Conservation (phyloP, 2,888 invertebrate species). For the Heliconius charithonia region DNA sequence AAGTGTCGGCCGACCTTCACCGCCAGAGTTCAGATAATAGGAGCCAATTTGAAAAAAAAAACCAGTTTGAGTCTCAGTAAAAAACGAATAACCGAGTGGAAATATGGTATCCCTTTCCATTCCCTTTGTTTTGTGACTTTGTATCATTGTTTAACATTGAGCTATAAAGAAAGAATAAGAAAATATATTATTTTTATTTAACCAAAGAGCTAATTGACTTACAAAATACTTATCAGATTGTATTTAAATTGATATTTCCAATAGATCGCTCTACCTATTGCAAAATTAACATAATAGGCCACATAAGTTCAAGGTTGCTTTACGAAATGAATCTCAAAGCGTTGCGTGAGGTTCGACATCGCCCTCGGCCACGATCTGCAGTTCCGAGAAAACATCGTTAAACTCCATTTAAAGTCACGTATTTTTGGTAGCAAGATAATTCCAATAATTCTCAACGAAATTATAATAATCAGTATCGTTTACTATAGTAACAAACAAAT, state of each 20-base stretch:
- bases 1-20: constrained; percentile 78
- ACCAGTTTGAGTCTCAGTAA: constrained; percentile 73
- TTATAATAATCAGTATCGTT: constrained; percentile 83
- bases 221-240: not conserved
- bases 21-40: constrained; percentile 78
- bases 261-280: not conserved
- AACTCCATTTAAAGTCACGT: constrained; percentile 67
- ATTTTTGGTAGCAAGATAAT: constrained; percentile 84
- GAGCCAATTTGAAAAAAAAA: constrained; percentile 77
- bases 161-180: not conserved
- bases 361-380: constrained; percentile 68
- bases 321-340: constrained; percentile 54
- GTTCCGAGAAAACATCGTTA: constrained; percentile 82
- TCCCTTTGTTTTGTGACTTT: constrained; percentile 52
- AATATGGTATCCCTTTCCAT: constrained; percentile 69
- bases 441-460: constrained; percentile 81
- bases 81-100: constrained; percentile 68
- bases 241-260: not conserved
- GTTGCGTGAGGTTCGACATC: constrained; percentile 58
- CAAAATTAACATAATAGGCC: constrained; percentile 19
- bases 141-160: constrained; percentile 13
- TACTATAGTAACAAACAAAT: constrained; percentile 83
- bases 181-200: not conserved
- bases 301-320: constrained; percentile 68
- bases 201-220: not conserved